These are phyloP conservation scores for Conus betulinus DNA, from an alignment of 1,140 invertebrate genomes.

Conservation along the genomic window DNA sequence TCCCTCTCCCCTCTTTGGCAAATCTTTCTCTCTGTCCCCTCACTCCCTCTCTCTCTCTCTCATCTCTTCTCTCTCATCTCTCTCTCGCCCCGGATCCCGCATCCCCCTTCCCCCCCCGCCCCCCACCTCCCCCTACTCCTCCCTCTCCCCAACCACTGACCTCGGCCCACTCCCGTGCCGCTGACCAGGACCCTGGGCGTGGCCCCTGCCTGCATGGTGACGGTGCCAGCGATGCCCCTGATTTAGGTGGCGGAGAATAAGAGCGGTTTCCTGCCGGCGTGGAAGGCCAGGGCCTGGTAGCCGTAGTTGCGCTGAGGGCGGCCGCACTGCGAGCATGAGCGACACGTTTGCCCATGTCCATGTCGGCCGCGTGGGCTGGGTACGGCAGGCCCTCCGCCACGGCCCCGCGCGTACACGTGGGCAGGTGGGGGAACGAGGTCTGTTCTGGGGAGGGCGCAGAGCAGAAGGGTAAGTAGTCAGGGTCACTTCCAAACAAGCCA, in stretches of 20 bases:
- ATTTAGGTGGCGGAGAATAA: constrained; percentile 63
- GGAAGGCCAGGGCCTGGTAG: constrained; percentile 57
- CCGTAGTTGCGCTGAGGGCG: constrained; percentile 43
- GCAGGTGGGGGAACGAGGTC: constrained; percentile 51
- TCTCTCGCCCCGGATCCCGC: too few species aligned
- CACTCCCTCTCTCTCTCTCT: too few species aligned
- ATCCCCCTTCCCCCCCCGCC: too few species aligned
- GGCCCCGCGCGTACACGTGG: constrained; percentile 62
- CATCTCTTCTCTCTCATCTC: too few species aligned
- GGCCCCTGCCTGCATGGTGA: constrained; percentile 53
- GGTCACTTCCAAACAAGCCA: background rate
- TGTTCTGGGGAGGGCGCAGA: constrained; percentile 32
- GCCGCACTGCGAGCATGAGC: constrained; percentile 63
- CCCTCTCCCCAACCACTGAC: constrained; percentile 26
- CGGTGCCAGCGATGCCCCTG: constrained; percentile 55
- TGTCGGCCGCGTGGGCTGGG: constrained; percentile 64
- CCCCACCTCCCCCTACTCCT: too few species aligned
- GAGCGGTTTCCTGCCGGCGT: constrained; percentile 51
- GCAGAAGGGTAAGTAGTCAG: too few species aligned
- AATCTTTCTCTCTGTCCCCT: too few species aligned
- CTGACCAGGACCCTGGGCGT: constrained; percentile 53
- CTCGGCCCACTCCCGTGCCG: constrained; percentile 58
- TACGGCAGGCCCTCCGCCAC: constrained; percentile 65
- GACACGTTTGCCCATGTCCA: constrained; percentile 61
- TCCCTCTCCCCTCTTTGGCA: too few species aligned